Percentiles rank a stretch among this genome's conserved stretches.
phyloP scores from a whole-genome alignment of 2,888 invertebrate species.

The Coleophora flavipennella region DNA sequence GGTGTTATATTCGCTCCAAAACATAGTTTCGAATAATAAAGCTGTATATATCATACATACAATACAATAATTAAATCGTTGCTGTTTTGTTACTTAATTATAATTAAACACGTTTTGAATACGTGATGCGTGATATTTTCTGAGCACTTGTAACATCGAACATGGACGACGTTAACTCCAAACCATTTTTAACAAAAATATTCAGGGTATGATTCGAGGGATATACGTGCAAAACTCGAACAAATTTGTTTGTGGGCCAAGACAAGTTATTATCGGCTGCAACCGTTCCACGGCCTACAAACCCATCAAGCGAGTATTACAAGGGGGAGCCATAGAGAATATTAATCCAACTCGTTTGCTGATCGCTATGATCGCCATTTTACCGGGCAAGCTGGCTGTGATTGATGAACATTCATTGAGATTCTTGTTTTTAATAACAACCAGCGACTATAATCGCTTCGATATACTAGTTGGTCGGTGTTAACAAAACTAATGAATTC shows the following conservation, averaged over 20 bases:
- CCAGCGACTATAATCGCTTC: background rate
- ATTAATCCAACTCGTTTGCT: slow-evolving; percentile 29
- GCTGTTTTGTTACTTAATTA: too few species aligned
- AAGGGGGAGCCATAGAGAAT: slow-evolving; percentile 39
- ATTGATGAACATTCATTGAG: background rate
- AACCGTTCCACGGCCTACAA: slow-evolving; percentile 59
- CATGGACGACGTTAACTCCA: too few species aligned
- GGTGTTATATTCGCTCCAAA: too few species aligned
- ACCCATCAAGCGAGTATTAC: slow-evolving; percentile 32
- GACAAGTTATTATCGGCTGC: slow-evolving; percentile 41
- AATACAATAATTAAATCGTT: too few species aligned
- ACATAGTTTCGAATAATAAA: too few species aligned
- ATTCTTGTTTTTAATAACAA: too few species aligned
- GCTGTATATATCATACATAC: too few species aligned
- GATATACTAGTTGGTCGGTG: too few species aligned
- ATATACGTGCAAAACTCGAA: slow-evolving; percentile 32
- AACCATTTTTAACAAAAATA: slow-evolving; percentile 22
- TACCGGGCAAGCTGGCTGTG: slow-evolving; percentile 10
- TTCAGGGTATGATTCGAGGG: slow-evolving; percentile 28
- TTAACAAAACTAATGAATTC: too few species aligned
- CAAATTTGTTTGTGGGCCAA: slow-evolving; percentile 34
- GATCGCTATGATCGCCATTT: slow-evolving; percentile 9
- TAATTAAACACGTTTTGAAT: too few species aligned
- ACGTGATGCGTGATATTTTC: too few species aligned
- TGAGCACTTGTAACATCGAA: too few species aligned